Evolutionary conservation across 2,797 vertebrate genomes (phyloP), one percentile per base, ranked within the genome.

Genomic region (Aythya fuligula): DNA sequence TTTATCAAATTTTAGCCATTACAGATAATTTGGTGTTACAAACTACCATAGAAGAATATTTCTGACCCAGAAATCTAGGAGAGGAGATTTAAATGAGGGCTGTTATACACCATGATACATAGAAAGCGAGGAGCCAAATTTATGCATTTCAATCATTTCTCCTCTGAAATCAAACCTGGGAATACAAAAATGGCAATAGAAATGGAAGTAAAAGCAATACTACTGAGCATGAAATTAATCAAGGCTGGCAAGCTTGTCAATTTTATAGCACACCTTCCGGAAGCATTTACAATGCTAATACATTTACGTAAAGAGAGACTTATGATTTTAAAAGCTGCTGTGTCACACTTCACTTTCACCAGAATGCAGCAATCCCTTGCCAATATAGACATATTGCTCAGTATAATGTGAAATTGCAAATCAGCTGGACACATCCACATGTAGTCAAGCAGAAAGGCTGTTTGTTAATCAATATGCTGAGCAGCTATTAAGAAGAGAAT

Each of bases 1-100:
- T 90, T 75, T 90, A 73, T 94, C 76, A 90, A 56, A 89, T 90
- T 87, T 79, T 57, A 83, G 45, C 34, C n/a, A 32, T 87, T 93
- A 51, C 27, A 58, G 36, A 34, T 43, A 89, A 85, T 85, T 70
- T 53, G 5, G 5, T 85, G 67, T 87, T 61, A 57, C 30, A 87
- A 80, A 25, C 57, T 72, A 72, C 27, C 8, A 2, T 51, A 27
- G 24, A 89, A 77, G 6, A 51, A 39, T 87, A 77, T 67, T 85
- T 82, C 45, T 64, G 78, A 80, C 65, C 61, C 86, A 62, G 51
- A 78, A 88, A 93, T 66, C 41, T 62, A 2, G 74, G 57, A 73
- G 78, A 78, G 53, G 81, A 80, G 25, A 71, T 85, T 77, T 57
- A 60, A 70, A 34, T 79, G 67, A 82, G 76, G 36, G 57, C 15